A percentile compares a stretch with the other conserved stretches of the same genome.
Evolutionary conservation across 2,888 invertebrate species (phyloP).

Genomic region (Brachynemurus nebulosus): DNA sequence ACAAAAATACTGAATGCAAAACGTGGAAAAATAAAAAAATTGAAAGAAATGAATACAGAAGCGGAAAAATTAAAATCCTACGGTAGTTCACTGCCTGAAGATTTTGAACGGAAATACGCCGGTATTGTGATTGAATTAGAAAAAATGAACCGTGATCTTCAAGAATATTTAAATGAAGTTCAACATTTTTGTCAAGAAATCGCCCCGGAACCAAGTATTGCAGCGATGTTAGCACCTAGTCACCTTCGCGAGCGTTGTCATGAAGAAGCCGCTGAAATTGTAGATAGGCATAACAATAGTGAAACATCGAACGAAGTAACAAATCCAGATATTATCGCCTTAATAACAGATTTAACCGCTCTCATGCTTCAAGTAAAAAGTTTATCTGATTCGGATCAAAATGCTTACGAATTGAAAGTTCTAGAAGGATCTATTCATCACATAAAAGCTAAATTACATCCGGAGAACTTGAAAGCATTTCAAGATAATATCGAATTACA

Average conservation of each 20-base stretch:
- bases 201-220: slow-evolving; percentile 73
- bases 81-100: slow-evolving; percentile 63
- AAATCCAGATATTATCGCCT: slow-evolving; percentile 50
- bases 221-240: slow-evolving; percentile 78
- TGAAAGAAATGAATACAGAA: slow-evolving; percentile 79
- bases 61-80: slow-evolving; percentile 77
- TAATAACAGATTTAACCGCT: slow-evolving; percentile 80
- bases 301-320: slow-evolving; percentile 38
- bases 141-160: slow-evolving; percentile 77
- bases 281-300: slow-evolving; percentile 52
- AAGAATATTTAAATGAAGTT: slow-evolving; percentile 71
- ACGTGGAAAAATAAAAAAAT: slow-evolving; percentile 59
- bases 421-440: slow-evolving; percentile 84
- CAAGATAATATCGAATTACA: slow-evolving; percentile 85
- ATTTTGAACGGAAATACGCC: slow-evolving; percentile 87
- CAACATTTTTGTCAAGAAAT: slow-evolving; percentile 74
- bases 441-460: slow-evolving; percentile 65
- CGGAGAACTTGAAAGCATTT: slow-evolving; percentile 61
- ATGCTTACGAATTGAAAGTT: slow-evolving; percentile 80
- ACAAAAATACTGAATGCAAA: slow-evolving; percentile 76
- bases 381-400: slow-evolving; percentile 64
- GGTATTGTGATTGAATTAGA: slow-evolving; percentile 78
- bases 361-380: slow-evolving; percentile 80
- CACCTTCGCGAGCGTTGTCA: slow-evolving; percentile 76
- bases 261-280: slow-evolving; percentile 70